phyloP scores from a whole-genome alignment of 2,113 vertebrate species.

The Lophura nycthemera region DNA sequence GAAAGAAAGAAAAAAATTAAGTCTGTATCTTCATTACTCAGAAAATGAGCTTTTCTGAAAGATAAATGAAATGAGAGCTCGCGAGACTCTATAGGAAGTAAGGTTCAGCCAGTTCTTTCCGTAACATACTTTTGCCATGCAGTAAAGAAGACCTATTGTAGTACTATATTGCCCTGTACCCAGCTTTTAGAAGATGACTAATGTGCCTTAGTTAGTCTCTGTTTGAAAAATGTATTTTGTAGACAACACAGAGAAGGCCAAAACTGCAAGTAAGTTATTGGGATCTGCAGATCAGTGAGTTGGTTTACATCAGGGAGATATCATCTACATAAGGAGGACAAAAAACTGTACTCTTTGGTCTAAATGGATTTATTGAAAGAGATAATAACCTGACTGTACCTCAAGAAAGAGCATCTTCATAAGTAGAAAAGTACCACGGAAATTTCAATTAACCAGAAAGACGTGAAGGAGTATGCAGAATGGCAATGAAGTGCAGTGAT shows the following conservation, averaged over 20 bases:
- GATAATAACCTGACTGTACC: background rate
- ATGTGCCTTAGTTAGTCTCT: slow-evolving; percentile 49
- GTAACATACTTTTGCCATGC: background rate
- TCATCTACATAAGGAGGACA: accelerated
- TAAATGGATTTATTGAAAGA: background rate
- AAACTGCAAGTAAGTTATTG: background rate
- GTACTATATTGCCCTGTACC: background rate
- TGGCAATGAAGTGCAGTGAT: background rate
- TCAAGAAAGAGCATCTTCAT: background rate
- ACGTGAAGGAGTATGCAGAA: background rate
- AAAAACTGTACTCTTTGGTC: background rate
- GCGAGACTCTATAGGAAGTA: background rate
- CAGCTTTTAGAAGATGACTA: slow-evolving; percentile 31
- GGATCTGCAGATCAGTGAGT: background rate
- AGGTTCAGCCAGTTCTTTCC: background rate
- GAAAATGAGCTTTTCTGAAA: background rate
- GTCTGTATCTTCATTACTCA: background rate
- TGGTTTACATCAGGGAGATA: background rate
- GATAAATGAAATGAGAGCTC: background rate
- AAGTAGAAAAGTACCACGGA: background rate
- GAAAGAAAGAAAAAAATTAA: background rate
- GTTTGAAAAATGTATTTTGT: slow-evolving; percentile 25
- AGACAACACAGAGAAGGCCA: background rate
- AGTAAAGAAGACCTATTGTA: slow-evolving; percentile 11
- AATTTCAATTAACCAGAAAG: background rate